These are phyloP conservation scores for Chrysodeixis includens DNA, from an alignment of 2,888 invertebrate species.

Conservation along the genomic window DNA sequence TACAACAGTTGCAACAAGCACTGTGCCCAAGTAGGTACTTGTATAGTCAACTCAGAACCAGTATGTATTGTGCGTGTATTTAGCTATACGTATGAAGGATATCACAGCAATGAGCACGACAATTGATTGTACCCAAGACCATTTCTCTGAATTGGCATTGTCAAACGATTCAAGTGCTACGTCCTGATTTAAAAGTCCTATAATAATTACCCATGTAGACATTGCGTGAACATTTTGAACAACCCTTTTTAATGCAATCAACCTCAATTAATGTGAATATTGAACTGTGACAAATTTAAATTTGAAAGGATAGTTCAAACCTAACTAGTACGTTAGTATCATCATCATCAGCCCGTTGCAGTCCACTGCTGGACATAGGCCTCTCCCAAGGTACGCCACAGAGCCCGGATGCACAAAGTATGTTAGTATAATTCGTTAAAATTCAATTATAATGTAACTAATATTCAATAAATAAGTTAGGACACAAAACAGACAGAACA, in stretches of 20 bases:
- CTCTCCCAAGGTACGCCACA: no score
- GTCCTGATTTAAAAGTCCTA: conserved; percentile 36
- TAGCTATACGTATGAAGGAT: conserved; percentile 16
- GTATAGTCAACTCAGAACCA: neutral
- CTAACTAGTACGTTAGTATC: no score
- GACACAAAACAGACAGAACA: no score
- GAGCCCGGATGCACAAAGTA: no score
- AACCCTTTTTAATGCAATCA: conserved; percentile 17
- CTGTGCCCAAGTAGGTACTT: no score
- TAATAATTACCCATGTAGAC: conserved; percentile 30
- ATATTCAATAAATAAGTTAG: no score
- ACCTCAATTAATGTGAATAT: neutral
- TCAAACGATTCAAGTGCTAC: conserved; percentile 37
- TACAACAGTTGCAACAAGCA: no score
- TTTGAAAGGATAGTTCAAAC: neutral
- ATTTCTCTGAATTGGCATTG: conserved; percentile 49
- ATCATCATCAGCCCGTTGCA: no score
- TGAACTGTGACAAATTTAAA: neutral
- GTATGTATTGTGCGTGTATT: neutral
- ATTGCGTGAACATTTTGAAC: conserved; percentile 14
- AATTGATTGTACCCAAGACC: conserved; percentile 37
- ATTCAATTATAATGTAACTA: no score
- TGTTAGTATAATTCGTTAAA: no score
- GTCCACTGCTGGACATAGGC: no score
- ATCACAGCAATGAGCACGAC: conserved; percentile 39